Evolutionary conservation across 2,113 vertebrate species (phyloP), one percentile per base, ranked within the genome.

Genomic region (Rhabdomys dilectus): DNA sequence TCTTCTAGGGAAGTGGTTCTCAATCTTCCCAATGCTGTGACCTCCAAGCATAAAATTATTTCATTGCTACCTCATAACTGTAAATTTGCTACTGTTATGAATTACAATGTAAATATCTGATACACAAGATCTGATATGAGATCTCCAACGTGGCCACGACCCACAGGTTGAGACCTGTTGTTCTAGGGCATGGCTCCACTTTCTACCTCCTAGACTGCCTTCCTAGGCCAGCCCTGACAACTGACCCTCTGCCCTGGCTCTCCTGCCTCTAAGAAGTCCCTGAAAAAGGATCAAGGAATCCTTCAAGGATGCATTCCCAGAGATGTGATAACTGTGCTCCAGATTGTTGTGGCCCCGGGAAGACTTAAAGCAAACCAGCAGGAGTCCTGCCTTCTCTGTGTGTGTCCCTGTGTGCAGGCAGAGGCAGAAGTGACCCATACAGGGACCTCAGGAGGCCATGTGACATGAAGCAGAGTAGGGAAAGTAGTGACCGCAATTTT

Each of bases 301-400:
- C 15, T 9, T 48, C 0, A 0, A 15, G 51, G 11, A 1, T 12
- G 17, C 36, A 3, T 7, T 31, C 42, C 39, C 84, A 10, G 7
- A 34, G 53, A 45, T 0, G 0, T 29, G 0, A 0, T 19, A 22
- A 8, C n/a, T 22, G 24, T 39, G 0, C 39, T 36, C 19, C 5
- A 56, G 70, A 4, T 77, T 26, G 36, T 7, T 29, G 24, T 1
- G 22, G 34, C 42, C 31, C 24, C 2, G 0, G 64, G 39, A 36
- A 17, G 0, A 15, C 81, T 72, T 62, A 12, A 36, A 51, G 42
- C 24, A 34, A 4, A 3, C 0, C 13, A 24, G 45, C 26, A 15
- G 17, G 58, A 51, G 5, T 0, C 45, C 31, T 26, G 6, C 31
- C 42, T 72, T 34, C 31, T 66, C 6, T 13, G 21, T 5, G 29